A percentile compares a stretch with the other conserved stretches of the same genome.
phyloP scores from a whole-genome alignment of 2,888 invertebrate genomes.

The Apamea anceps region DNA sequence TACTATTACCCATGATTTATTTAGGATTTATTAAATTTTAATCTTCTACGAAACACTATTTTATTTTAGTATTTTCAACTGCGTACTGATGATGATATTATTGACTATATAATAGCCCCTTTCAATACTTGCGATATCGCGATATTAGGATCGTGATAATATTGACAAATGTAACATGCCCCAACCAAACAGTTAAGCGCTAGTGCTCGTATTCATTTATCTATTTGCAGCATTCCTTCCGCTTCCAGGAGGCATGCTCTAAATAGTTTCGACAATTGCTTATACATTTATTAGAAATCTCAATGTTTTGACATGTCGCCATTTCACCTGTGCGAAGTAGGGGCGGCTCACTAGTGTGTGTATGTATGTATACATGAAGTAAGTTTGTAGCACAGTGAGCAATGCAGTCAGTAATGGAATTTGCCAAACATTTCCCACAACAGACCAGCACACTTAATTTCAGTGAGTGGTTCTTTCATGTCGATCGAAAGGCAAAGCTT shows the following conservation, averaged over 20 bases:
- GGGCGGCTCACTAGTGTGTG: not conserved
- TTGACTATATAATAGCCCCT: too few species aligned
- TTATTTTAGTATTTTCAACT: too few species aligned
- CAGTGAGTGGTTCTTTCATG: conserved; percentile 39
- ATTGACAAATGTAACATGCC: too few species aligned
- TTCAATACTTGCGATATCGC: too few species aligned
- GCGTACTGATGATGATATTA: too few species aligned
- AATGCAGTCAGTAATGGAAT: conserved; percentile 30
- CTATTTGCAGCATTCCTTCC: too few species aligned
- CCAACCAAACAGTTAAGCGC: not conserved
- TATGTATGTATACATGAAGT: not conserved
- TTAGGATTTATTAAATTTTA: too few species aligned
- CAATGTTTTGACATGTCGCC: not conserved
- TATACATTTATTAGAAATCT: not conserved
- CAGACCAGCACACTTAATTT: conserved; percentile 17
- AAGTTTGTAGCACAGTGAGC: not conserved
- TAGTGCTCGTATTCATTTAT: not conserved
- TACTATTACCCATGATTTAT: too few species aligned
- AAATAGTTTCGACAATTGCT: too few species aligned
- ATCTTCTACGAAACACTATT: too few species aligned
- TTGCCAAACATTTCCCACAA: conserved; percentile 13
- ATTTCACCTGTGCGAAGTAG: not conserved
- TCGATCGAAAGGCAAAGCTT: not conserved
- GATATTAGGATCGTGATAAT: too few species aligned
- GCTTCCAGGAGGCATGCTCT: too few species aligned